Conservation (phyloP, 2,888 invertebrate species). For the Cataglyphis livida region DNA sequence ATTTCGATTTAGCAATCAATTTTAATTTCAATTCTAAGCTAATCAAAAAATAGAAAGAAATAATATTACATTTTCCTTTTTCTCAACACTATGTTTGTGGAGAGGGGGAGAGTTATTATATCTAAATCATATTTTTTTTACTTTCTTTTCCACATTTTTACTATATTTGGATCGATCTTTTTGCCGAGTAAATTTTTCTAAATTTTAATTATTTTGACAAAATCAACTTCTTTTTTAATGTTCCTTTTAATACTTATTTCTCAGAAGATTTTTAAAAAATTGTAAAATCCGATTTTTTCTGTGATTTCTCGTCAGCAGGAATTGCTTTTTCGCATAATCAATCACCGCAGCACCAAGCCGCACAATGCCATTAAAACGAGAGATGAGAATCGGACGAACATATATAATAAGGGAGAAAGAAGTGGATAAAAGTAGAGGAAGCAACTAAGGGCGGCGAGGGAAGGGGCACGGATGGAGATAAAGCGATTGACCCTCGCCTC, state of each 20-base stretch:
- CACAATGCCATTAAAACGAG: constrained; percentile 16
- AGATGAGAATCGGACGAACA: constrained; percentile 27
- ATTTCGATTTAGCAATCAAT: no score
- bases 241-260: not conserved
- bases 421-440: constrained; percentile 67
- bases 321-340: not conserved
- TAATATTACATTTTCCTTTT: not conserved
- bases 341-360: not conserved
- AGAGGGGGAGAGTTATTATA: no score
- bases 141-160: not conserved
- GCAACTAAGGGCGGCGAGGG: constrained; percentile 41
- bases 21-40: no score
- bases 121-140: not conserved
- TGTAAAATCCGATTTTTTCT: not conserved
- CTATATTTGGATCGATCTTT: not conserved
- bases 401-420: constrained; percentile 34
- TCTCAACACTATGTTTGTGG: not conserved
- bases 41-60: no score
- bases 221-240: not conserved
- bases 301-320: not conserved
- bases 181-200: not conserved
- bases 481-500: constrained; percentile 82
- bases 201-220: not conserved
- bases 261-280: not conserved
- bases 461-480: constrained; percentile 70